Evolutionary conservation across 2,113 vertebrate species (phyloP), one percentile per base, ranked within the genome.

Genomic region (Fregetta grallaria): DNA sequence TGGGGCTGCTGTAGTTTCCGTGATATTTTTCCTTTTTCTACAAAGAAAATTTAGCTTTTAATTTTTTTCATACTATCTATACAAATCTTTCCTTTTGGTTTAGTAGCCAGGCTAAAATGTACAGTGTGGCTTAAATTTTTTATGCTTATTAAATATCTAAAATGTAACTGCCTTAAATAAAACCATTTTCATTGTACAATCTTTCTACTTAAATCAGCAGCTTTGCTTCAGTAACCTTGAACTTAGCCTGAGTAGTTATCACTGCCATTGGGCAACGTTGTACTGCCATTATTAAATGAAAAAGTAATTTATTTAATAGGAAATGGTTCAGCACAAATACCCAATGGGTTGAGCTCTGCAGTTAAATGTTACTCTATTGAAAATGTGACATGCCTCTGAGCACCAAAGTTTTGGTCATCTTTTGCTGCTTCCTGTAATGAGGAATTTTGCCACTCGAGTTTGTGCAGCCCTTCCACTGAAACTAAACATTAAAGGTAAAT

Each of bases 211-310:
- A 59, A 68, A 86, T 86, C 32, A 55, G 27, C 36, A 66, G 45
- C 36, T 91, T 78, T 91, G 36, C 59, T 87, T 80, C 80, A 74
- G 10, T 80, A 95, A 91, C 73, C 42, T 84, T 94, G 80, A 91
- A 66, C 47, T 87, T 91, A 42, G 38, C 36, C 70, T 50, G 56
- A 78, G 27, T 42, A 90, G 77, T 62, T 78, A 27, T 25, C 9
- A 7, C 40, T 94, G 77, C 55, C 27, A 77, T 6, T 73, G 67
- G 56, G 20, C 71, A 86, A 52, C 36, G 44, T 47, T 65, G 47
- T 49, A 42, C 40, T 76, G 62, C 59, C 40, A 25, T 91, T 73
- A 88, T 61, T 73, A 72, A 70, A 52, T 65, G 67, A 62, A 61
- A 73, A 72, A 70, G 16, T 65, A 2, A 53, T 95, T 88, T 74